Evolutionary conservation across 2,888 invertebrate genomes (phyloP).

Genomic region (Volucella inflata): DNA sequence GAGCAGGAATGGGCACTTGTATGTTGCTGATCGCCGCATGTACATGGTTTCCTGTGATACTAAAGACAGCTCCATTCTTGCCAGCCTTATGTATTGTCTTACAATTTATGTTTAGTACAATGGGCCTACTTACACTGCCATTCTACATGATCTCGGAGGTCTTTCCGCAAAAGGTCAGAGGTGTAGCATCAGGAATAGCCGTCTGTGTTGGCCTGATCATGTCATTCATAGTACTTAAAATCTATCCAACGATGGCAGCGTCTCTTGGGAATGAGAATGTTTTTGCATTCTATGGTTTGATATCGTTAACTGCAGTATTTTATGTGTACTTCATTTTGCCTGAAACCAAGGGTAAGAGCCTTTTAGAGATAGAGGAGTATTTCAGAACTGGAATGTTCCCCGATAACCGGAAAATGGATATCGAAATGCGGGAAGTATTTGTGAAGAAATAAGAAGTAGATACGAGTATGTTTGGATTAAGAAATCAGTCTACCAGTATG

Average conservation of each 20-base stretch:
- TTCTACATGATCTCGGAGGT: slow-evolving; percentile 91
- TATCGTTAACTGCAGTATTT: slow-evolving; percentile 86
- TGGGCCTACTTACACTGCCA: slow-evolving; percentile 86
- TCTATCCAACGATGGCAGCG: slow-evolving; percentile 87
- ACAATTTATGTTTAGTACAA: slow-evolving; percentile 84
- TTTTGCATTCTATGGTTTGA: slow-evolving; percentile 87
- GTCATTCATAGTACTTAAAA: slow-evolving; percentile 88
- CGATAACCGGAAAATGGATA: slow-evolving; percentile 75
- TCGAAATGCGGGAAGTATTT: slow-evolving; percentile 79
- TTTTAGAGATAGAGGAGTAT: slow-evolving; percentile 88
- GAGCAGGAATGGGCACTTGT: slow-evolving; percentile 86
- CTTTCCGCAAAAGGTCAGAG: slow-evolving; percentile 87
- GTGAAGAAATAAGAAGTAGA: slow-evolving; percentile 77
- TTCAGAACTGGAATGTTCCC: slow-evolving; percentile 78
- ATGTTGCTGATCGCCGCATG: slow-evolving; percentile 85
- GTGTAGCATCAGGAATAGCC: slow-evolving; percentile 88
- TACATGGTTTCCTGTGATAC: slow-evolving; percentile 83
- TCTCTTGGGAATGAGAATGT: slow-evolving; percentile 86
- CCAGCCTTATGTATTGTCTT: slow-evolving; percentile 81
- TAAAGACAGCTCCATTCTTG: slow-evolving; percentile 78
- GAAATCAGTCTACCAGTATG: too few species aligned
- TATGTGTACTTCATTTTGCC: slow-evolving; percentile 87
- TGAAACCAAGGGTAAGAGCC: slow-evolving; percentile 88
- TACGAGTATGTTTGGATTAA: not conserved
- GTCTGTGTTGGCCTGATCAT: slow-evolving; percentile 87